phyloP scores from a whole-genome alignment of 2,888 invertebrate species.

The Sipha maydis region DNA sequence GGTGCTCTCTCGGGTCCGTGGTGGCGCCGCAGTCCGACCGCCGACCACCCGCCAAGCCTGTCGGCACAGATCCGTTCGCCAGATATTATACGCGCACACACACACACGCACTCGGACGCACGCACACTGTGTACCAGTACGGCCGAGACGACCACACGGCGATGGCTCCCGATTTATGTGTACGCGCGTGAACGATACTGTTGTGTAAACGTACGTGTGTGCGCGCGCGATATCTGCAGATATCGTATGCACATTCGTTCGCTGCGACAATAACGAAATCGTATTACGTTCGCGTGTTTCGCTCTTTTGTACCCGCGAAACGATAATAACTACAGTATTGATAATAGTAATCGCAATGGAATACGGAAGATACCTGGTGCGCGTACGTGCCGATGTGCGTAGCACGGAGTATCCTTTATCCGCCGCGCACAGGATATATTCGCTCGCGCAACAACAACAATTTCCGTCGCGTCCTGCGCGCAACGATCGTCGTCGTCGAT shows the following conservation, averaged over 20 bases:
- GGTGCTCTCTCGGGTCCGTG: slow-evolving; percentile 35
- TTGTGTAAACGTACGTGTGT: neutral
- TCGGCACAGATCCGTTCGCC: slow-evolving; percentile 61
- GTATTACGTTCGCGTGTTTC: neutral
- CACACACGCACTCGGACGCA: neutral
- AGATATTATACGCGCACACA: slow-evolving; percentile 44
- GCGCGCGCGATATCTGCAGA: too few species aligned
- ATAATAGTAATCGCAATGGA: too few species aligned
- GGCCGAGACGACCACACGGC: neutral
- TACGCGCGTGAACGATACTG: neutral
- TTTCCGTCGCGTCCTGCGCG: too few species aligned
- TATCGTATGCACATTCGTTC: neutral
- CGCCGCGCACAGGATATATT: too few species aligned
- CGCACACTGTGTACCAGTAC: neutral
- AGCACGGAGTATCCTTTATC: too few species aligned
- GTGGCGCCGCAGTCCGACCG: slow-evolving; percentile 60
- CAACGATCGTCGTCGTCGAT: too few species aligned
- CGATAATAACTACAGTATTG: too few species aligned
- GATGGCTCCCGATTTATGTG: slow-evolving; percentile 61
- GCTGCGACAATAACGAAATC: neutral
- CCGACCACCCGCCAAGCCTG: slow-evolving; percentile 60
- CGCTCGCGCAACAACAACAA: too few species aligned
- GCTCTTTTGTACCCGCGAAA: neutral
- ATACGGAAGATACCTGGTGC: neutral
- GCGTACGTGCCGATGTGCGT: neutral